Evolutionary conservation across 1,140 invertebrate genomes (phyloP), one percentile per base, ranked within the genome.

Genomic region (Planococcus citri): DNA sequence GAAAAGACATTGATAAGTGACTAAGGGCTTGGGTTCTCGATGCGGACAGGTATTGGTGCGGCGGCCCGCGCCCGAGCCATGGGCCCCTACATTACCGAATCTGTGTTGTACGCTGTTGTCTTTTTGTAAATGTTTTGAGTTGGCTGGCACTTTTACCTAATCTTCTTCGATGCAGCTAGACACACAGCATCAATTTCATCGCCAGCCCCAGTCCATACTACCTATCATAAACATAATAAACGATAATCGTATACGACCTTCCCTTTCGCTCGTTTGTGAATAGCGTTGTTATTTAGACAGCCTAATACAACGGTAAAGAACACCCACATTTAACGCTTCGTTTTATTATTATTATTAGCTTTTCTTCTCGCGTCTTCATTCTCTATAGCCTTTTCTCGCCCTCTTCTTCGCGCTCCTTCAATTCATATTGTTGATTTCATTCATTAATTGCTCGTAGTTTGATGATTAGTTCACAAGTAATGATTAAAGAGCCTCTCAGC

Each of bases 121-220:
- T 51, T 51, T 51, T 51, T 51, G 41, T 51, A 51, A 51, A 51
- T 51, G 41, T 51, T 51, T 51, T 51, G 41, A 51, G 41, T 51
- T 51, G 17, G 12, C 41, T 17, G 41, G 41, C 41, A 51, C 41
- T 51, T 51, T 51, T 51, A 9, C 41, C 41, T 51, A 51, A 51
- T 51, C 41, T 51, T n/a, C n/a, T 51, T 51, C 41, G 41, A 51
- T 51, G 41, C 41, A 51, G 41, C 41, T 51, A 51, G 41, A 51
- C 41, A n/a, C n/a, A 20, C 41, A 51, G 41, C 41, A 51, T 51
- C 41, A 51, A 51, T 51, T 51, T 51, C 41, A 51, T 51, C 41
- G 41, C 41, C 41, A 51, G 41, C 41, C 41, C 41, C 41, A 17
- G 4, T 51, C 12, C n/a, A n/a, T n/a, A n/a, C 17, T 51, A 51